Percentiles rank a stretch among this genome's conserved stretches.
Evolutionary conservation across 2,888 invertebrate genomes (phyloP).

Genomic region (Dasysyrphus tricinctus): DNA sequence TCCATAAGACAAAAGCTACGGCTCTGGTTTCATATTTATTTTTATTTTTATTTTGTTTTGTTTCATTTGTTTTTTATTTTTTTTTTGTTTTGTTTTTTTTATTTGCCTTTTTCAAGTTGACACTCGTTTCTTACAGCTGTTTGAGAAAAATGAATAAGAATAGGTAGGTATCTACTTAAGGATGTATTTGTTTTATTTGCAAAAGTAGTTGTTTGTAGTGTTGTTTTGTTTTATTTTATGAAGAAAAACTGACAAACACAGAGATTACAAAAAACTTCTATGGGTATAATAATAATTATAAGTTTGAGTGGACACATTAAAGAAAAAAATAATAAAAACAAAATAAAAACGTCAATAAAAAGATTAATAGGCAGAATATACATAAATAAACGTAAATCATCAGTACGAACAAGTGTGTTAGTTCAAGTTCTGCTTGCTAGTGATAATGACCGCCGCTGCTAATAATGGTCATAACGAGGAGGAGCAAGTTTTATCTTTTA

Average conservation of each 20-base stretch:
- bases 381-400: conserved; percentile 30
- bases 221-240: neutral
- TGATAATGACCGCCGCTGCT: conserved; percentile 3
- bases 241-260: conserved; percentile 2
- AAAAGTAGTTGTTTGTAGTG: neutral
- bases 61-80: neutral
- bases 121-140: conserved; percentile 27
- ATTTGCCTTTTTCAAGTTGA: conserved; percentile 21
- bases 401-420: neutral
- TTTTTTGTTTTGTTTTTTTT: conserved; percentile 11
- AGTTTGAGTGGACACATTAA: conserved; percentile 3
- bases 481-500: neutral
- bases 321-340: conserved; percentile 12
- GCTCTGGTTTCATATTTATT: conserved; percentile 9
- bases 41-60: neutral
- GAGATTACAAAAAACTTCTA: conserved; percentile 5
- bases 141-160: conserved; percentile 6
- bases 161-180: neutral
- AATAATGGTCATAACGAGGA: neutral
- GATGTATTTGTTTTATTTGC: conserved; percentile 16
- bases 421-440: neutral
- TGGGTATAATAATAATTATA: neutral
- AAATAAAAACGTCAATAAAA: conserved; percentile 24
- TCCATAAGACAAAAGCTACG: neutral
- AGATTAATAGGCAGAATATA: conserved; percentile 36